These are phyloP conservation scores for Pyrocephalus nanus DNA, from an alignment of 2,797 vertebrate species.

Conservation along the genomic window DNA sequence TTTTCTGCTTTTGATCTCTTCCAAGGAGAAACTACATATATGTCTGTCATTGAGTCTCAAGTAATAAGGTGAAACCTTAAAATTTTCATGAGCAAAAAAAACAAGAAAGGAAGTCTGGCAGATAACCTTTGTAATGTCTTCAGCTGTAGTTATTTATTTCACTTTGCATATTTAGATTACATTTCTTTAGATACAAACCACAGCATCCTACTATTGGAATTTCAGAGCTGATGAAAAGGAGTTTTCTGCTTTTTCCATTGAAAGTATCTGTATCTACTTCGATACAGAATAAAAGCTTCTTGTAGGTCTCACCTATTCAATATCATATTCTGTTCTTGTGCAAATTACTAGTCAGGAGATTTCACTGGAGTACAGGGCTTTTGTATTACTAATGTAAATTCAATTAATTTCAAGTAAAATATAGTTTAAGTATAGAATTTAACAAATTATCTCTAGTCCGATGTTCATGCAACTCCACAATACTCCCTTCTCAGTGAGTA, in stretches of 20 bases:
- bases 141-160: not conserved
- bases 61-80: not conserved
- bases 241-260: not conserved
- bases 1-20: not conserved
- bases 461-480: not conserved
- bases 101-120: not conserved
- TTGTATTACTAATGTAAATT: not conserved
- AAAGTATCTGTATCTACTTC: not conserved
- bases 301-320: not conserved
- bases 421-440: not conserved
- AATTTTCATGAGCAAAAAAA: not conserved
- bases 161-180: not conserved
- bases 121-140: not conserved
- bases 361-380: not conserved
- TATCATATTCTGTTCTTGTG: not conserved
- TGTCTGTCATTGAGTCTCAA: not conserved
- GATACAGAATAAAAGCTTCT: not conserved
- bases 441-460: not conserved
- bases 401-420: not conserved
- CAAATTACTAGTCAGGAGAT: not conserved
- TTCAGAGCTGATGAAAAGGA: not conserved
- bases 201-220: not conserved
- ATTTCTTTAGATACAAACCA: not conserved
- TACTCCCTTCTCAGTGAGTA: not conserved
- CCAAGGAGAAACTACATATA: not conserved